Evolutionary conservation across 2,888 invertebrate species (phyloP), one percentile per base, ranked within the genome.

Genomic region (Lasioglossum lativentre): DNA sequence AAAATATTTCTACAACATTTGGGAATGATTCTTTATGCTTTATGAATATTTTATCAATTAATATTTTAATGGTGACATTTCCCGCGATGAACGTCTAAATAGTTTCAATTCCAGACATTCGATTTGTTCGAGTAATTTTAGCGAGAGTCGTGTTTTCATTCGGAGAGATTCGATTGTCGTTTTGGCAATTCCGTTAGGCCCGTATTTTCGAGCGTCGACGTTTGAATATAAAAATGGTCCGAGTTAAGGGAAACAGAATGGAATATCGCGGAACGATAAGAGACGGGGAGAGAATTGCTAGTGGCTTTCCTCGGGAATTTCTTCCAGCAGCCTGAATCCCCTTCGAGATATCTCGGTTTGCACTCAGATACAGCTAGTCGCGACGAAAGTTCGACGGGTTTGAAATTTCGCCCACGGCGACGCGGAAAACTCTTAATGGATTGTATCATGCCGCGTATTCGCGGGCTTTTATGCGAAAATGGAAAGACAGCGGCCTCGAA

Each of bases 341-440:
- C 75, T 76, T 78, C 79, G 87, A 82, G 84, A 93, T 93, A 94
- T 93, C 93, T 91, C 90, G 86, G 90, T 93, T 92, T 90, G 91
- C 92, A 93, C 93, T 94, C 90, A 82, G 86, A 82, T 89, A 90
- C 90, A 88, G 90, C 88, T 84, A 86, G 88, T 86, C 86, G 89
- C 85, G 88, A 87, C 86, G 91, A 93, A 94, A 94, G 90, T 93
- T 93, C 82, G 89, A 88, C 88, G 85, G 84, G 82, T 86, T 88
- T 83, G 92, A 92, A 92, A 94, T 93, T 92, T 92, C 81, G 92
- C 94, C 91, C 87, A 86, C 85, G 92, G 93, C 93, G 85, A 90
- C 87, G 89, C 89, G 90, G 88, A 91, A 91, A 93, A 94, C 92
- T 93, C 93, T 93, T 94, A 94, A 94, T 94, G 94, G 94, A 94